Conservation (phyloP, 2,113 vertebrate species). For the Thalassarche chlororhynchos region DNA sequence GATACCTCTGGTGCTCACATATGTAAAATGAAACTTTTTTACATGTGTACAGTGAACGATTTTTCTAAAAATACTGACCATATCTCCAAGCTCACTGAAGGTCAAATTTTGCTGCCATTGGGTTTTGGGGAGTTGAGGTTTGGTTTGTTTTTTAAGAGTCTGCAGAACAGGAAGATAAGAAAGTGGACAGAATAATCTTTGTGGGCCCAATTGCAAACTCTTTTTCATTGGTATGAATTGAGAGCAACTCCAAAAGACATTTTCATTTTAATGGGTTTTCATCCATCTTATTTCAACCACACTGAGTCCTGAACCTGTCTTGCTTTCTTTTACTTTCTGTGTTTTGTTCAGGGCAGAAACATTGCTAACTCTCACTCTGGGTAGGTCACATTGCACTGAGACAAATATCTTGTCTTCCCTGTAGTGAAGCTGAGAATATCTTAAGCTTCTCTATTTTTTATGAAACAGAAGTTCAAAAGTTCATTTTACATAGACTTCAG, state of each 20-base stretch:
- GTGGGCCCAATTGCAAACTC: neutral
- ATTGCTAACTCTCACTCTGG: neutral
- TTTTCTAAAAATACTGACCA: neutral
- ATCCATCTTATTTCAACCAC: neutral
- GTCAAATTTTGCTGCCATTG: neutral
- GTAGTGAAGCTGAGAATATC: conserved; percentile 26
- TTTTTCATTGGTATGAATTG: neutral
- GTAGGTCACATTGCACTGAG: conserved; percentile 9
- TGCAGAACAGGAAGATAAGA: neutral
- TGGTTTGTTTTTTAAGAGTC: neutral
- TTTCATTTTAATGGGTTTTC: neutral
- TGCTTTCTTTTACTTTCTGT: neutral
- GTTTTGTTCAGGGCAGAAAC: neutral
- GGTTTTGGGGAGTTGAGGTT: neutral
- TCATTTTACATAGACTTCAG: conserved; percentile 18
- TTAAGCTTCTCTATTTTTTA: conserved; percentile 56
- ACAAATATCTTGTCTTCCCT: conserved; percentile 15
- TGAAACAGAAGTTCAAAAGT: conserved; percentile 34
- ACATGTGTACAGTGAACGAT: neutral
- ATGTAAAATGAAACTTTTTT: neutral
- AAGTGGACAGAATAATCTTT: neutral
- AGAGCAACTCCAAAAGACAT: neutral
- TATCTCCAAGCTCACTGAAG: neutral
- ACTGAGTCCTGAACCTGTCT: neutral
- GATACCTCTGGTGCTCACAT: neutral